Evolutionary conservation across 2,113 vertebrate species (phyloP), one percentile per base, ranked within the genome.

Genomic region (Cettia cetti): DNA sequence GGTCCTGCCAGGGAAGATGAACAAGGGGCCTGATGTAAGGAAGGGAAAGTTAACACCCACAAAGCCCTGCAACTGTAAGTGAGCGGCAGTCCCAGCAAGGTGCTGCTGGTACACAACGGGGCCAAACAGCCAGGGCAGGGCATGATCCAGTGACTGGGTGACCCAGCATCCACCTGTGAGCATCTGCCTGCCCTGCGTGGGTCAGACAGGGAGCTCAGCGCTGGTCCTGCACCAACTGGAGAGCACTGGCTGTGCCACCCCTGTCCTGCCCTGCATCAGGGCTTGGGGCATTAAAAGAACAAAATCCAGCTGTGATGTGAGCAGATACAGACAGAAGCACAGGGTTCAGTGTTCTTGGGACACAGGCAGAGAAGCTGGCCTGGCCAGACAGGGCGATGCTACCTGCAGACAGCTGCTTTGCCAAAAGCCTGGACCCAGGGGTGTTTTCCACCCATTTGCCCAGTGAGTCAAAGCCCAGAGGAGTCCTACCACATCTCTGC

Each of bases 41-140:
- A 39, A 89, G 65, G 52, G 87, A 95, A 96, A 96, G 81, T 50
- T 18, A 44, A 77, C 21, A 0, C 76, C 89, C 30, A 45, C 1
- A 0, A 57, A 47, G 10, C 0, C 1, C 63, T n/a, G 2, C n/a
- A 6, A 0, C 49, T 8, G 63, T 37, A 0, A 6, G 33, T 0
- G 10, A 85, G 70, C 0, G 0, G 78, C 82, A 30, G 72, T 40
- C 4, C 35, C 1, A 0, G 24, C 6, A 2, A 22, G 30, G 70
- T 35, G 37, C 75, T 59, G 28, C 42, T 26, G 4, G 26, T 7
- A 70, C 9, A 33, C 44, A 56, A 14, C 0, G 0, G 21, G 39
- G 35, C 11, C 31, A 45, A 13, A 33, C 50, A 66, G 4, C 37
- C 56, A 24, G 40, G 65, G 64, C 89, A 85, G 0, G 0, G 79